Evolutionary conservation across 2,113 vertebrate species (phyloP), one percentile per base, ranked within the genome.

Genomic region (Xyliphius kryptos): DNA sequence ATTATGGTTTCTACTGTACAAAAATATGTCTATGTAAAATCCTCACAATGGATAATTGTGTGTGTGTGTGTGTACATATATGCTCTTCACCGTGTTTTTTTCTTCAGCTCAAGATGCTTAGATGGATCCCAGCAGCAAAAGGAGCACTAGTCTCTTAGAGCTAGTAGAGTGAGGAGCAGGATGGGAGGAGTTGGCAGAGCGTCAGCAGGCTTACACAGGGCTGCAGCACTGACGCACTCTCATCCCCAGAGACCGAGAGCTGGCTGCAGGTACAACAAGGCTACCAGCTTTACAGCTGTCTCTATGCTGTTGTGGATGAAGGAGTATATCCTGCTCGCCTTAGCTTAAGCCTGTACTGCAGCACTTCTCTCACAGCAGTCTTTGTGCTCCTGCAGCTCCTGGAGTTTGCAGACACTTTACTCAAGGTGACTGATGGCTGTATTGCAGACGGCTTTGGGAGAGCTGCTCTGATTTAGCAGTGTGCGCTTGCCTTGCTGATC

Each of bases 221-320:
- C 80, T 72, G 81, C 82, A 81, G 77, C 75, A 76, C 82, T 84
- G 85, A 82, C 82, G 79, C 86, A 83, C 78, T 79, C 69, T 52
- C 76, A 50, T 72, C 20, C 72, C 43, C 70, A 56, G 63, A 20
- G 52, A 52, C 54, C 44, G 50, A 17, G 20, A 57, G 63, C 52
- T 55, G 77, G 76, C 68, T 74, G 72, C 58, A 72, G 56, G 72
- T 73, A 77, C 78, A 82, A 77, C 79, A 81, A 79, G 72, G 46
- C 44, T 14, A 12, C 72, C 66, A 41, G 13, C 13, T 74, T 19
- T 12, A 22, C 32, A 51, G 47, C 40, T 17, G 6, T 50, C 32
- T 6, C 13, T 4, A 32, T 68, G 63, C 70, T 20, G 76, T 75
- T 76, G 46, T 64, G 56, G 64, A 74, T 64, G 37, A 69, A 36